Base-by-base conservation (phyloP, 2,113 vertebrate genomes). In the Pimephales promelas region DNA sequence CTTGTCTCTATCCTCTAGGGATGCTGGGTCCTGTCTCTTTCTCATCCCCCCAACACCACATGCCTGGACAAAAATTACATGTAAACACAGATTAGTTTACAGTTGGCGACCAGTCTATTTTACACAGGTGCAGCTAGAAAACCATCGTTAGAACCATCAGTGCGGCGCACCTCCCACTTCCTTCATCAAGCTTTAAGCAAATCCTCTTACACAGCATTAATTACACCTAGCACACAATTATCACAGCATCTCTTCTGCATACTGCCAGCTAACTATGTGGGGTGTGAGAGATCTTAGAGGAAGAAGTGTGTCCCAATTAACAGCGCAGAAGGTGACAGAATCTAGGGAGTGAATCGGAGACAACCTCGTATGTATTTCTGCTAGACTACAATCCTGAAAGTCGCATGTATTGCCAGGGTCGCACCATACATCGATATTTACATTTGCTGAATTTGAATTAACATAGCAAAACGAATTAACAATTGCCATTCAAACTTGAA, bases 1-100 rank as follows among this genome's bases (percentile, higher is more conserved):
- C 92, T 98, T 98, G 95, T 97, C 97, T 90, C 96, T 92, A 88
- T 98, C 97, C 92, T 98, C 97, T 88, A 96, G 91, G 76, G 95
- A 91, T 75, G 94, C 90, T 0, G 94, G 91, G 79, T 97, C 96
- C 89, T 97, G 96, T 90, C 96, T 95, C 92, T 98, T 98, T 86
- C 96, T 95, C 94, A 97, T 95, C 34, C 96, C 96, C 71, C 97
- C 96, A 6, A 97, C 96, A 52, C 96, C 96, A 13, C 94, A 97
- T 28, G 96, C 95, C 96, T 97, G 90, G 16, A 74, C 82, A 78
- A 20, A 62, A 54, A 82, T 59, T 9, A 34, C 71, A 71, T 36
- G n/a, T 47, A 22, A 76, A 84, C 83, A 83, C 49, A 84, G 10
- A 11, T 83, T 45, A 10, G 57, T 62, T 61, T 66, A 73, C 64